Evolutionary conservation across 2,797 vertebrate genomes (phyloP).

Genomic region (Sarcoramphus papa): DNA sequence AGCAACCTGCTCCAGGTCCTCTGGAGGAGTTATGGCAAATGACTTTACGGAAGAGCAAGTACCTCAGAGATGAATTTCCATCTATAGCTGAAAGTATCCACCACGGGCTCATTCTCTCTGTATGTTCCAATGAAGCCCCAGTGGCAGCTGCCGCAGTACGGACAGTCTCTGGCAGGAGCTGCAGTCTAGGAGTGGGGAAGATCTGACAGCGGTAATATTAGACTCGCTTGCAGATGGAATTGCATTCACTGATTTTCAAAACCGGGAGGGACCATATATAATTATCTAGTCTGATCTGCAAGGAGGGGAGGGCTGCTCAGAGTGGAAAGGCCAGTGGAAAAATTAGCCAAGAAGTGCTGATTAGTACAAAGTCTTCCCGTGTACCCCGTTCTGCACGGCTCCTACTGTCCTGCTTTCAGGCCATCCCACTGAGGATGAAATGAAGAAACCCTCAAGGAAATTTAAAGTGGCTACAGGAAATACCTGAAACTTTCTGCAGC

Average conservation of each 20-base stretch:
- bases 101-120: not conserved
- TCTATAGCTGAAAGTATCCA: not conserved
- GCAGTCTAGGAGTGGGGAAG: not conserved
- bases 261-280: not conserved
- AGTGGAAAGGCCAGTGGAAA: not conserved
- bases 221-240: not conserved
- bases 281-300: not conserved
- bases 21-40: not conserved
- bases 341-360: not conserved
- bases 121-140: not conserved
- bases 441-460: not conserved
- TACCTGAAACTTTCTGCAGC: not conserved
- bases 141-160: fast-evolving
- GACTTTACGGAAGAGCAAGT: not conserved
- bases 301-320: not conserved
- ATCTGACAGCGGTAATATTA: not conserved
- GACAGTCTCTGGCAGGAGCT: not conserved
- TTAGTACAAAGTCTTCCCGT: not conserved
- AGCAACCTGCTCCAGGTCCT: not conserved
- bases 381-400: not conserved
- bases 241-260: not conserved
- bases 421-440: not conserved
- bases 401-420: not conserved
- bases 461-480: slow-evolving; percentile 29
- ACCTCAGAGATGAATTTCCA: not conserved